Conservation (phyloP, 2,888 invertebrate species). For the Drosophila anomelani region DNA sequence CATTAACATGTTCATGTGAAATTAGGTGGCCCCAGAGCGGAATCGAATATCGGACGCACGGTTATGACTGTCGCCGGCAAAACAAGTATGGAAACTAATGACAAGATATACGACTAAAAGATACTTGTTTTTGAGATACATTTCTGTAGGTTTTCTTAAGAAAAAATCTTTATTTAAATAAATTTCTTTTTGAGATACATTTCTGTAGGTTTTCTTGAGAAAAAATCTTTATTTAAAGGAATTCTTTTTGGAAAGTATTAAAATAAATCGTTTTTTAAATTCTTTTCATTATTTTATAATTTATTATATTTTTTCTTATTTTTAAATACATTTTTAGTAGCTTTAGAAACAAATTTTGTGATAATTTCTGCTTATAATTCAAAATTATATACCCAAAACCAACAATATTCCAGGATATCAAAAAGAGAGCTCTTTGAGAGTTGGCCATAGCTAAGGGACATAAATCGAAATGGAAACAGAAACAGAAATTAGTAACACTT, state of each 20-base stretch:
- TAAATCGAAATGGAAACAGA: conserved; percentile 49
- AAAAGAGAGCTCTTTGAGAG: conserved; percentile 5
- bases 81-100: neutral
- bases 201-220: no score
- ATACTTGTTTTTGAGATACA: neutral
- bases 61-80: conserved; percentile 23
- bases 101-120: neutral
- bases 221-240: no score
- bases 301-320: no score
- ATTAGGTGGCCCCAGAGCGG: conserved; percentile 54
- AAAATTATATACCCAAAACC: neutral
- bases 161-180: no score
- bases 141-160: no score
- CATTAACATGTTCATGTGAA: conserved; percentile 80
- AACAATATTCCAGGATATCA: neutral
- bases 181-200: no score
- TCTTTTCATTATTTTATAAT: no score
- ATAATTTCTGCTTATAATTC: no score
- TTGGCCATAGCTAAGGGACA: conserved; percentile 20
- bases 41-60: conserved; percentile 34
- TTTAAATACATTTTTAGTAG: no score
- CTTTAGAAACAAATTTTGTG: no score
- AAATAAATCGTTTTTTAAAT: no score
- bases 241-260: no score
- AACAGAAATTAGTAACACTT: conserved; percentile 73